Conservation (phyloP, 2,888 invertebrate species). For the Brachyopa scutellaris region DNA sequence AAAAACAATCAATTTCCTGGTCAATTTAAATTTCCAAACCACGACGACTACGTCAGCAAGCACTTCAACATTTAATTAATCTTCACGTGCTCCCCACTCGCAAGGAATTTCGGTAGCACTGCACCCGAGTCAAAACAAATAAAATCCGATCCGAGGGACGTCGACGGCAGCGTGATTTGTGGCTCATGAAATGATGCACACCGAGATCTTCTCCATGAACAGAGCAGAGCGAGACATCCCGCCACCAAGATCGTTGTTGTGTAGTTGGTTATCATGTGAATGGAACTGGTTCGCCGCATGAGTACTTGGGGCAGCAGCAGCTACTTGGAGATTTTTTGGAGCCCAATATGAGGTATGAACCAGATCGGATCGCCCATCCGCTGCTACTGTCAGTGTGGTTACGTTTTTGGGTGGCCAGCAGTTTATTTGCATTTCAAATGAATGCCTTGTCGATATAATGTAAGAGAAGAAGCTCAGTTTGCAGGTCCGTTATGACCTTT, state of each 20-base stretch:
- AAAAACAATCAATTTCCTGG: constrained; percentile 44
- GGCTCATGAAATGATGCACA: constrained; percentile 29
- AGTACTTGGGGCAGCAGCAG: no score
- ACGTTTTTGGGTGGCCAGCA: constrained; percentile 48
- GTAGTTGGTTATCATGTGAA: constrained; percentile 10
- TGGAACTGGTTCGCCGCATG: constrained; percentile 51
- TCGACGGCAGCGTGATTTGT: constrained; percentile 48
- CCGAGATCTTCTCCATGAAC: constrained; percentile 14
- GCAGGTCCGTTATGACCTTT: constrained; percentile 23
- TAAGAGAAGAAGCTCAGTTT: constrained; percentile 23
- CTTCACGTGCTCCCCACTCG: background rate
- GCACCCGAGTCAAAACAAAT: constrained; percentile 32
- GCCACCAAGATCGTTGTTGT: constrained; percentile 26
- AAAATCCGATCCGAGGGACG: background rate
- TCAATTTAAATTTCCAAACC: constrained; percentile 52
- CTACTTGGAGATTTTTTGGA: background rate
- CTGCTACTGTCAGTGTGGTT: background rate
- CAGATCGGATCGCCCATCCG: background rate
- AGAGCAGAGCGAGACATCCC: no score
- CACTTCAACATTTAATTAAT: constrained; percentile 59
- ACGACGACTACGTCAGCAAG: constrained; percentile 23
- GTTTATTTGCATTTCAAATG: constrained; percentile 13
- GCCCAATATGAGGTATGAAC: background rate
- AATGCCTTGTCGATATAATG: constrained; percentile 34
- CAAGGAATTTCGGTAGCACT: constrained; percentile 44